Evolutionary conservation across 2,888 invertebrate species (phyloP).

Genomic region (Hyalella azteca): DNA sequence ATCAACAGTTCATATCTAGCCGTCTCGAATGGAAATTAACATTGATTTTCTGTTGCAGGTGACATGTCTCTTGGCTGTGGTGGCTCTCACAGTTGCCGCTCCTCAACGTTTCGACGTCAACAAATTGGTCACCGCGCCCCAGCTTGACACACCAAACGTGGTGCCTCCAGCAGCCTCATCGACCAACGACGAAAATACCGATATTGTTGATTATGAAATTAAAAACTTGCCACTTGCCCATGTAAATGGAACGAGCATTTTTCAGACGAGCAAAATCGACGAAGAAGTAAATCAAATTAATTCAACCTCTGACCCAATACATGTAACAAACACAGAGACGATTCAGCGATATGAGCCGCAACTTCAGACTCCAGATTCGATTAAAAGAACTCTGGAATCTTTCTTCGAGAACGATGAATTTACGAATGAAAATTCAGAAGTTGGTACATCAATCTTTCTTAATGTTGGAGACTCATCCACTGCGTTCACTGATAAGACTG

Average conservation of each 20-base stretch:
- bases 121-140: not conserved
- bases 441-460: not conserved
- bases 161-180: not conserved
- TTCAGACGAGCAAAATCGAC: slow-evolving; percentile 5
- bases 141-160: not conserved
- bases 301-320: not conserved
- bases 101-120: not conserved
- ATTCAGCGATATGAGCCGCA: not conserved
- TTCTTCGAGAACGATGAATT: not conserved
- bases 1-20: too few relatives aligned
- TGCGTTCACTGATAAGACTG: not conserved
- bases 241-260: not conserved
- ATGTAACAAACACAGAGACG: not conserved
- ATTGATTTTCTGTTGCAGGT: not conserved
- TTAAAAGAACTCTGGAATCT: not conserved
- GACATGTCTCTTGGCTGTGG: not conserved
- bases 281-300: not conserved
- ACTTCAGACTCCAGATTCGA: not conserved
- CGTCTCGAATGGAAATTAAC: not conserved
- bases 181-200: not conserved
- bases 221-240: not conserved
- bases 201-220: not conserved
- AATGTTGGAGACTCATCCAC: not conserved
- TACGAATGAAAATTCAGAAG: not conserved
- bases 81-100: not conserved